Conservation (phyloP, 2,113 vertebrate genomes). For the Vireo altiloquus region DNA sequence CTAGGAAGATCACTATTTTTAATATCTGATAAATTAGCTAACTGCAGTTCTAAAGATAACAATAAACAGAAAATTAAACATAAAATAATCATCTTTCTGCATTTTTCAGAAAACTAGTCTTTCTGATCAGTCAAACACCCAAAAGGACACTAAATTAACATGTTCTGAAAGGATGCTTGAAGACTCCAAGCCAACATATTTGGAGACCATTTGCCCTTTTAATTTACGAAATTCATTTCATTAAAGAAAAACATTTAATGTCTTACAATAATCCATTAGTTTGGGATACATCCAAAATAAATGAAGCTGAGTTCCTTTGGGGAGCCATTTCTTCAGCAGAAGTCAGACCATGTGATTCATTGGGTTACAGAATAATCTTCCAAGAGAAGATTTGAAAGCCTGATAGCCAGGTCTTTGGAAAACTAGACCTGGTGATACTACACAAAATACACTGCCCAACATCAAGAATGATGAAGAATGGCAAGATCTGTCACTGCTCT, state of each 20-base stretch:
- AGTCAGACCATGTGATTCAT: slow-evolving; percentile 27
- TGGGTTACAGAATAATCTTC: not conserved
- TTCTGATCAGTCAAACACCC: not conserved
- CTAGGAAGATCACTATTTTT: not conserved
- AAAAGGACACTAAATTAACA: not conserved
- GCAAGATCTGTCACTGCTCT: not conserved
- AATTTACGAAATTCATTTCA: not conserved
- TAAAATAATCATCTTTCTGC: not conserved
- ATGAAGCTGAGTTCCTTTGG: not conserved
- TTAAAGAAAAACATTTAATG: not conserved
- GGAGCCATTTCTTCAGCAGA: slow-evolving; percentile 15
- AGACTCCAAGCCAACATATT: not conserved
- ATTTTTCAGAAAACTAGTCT: not conserved
- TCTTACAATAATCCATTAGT: not conserved
- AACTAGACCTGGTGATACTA: not conserved
- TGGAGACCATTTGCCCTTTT: not conserved
- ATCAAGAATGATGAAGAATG: not conserved
- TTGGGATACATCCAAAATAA: slow-evolving; percentile 44
- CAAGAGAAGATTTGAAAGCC: not conserved
- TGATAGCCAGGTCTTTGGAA: not conserved
- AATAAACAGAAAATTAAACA: not conserved
- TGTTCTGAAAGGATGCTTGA: not conserved
- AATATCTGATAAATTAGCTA: not conserved
- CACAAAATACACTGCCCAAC: not conserved
- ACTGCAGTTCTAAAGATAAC: not conserved